Base-by-base conservation (phyloP, 2,888 invertebrate species). In the Yponomeuta malinellus region DNA sequence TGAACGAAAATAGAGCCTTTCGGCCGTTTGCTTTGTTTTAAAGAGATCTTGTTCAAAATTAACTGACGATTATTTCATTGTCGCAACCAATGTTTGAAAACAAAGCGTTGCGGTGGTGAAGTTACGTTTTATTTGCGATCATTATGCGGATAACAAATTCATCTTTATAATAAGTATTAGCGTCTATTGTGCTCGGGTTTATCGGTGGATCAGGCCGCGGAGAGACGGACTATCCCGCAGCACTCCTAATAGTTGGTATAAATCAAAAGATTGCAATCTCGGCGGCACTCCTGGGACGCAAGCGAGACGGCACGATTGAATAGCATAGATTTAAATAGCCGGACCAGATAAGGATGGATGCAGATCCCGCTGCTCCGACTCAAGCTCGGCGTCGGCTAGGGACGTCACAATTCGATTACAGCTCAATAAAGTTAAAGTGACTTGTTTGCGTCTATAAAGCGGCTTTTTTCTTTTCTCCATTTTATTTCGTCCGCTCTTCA, bases 241-340 rank as follows among this genome's bases (percentile, higher is more conserved):
- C 85, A 85, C 86, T 90, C 90, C 92, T 92, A 92, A 92, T 92
- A 92, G 91, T 92, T 90, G 90, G 89, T 90, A 92, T 92, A 92
- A 92, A 92, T 92, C 92, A 92, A 91, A 92, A 92, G 92, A 92
- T 92, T 90, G 90, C 92, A 90, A 91, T 92, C 91, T 90, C 87
- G 82, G 83, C 86, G 86, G 90, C 90, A 90, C 92, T 91, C 92
- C 89, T 88, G 92, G 89, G 92, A 92, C 80, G 83, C 87, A 89
- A 92, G 90, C 83, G 92, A 92, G 92, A 92, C 83, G 87, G 88
- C 90, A 91, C 86, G 89, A 92, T 92, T 92, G 92, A 92, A 91
- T 87, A 88, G 91, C 92, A 92, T 92, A 90, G 91, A 92, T 89
- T 92, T 92, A 92, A 92, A 92, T 90, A 85, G 88, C 81, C 83